Percentiles rank a stretch among this genome's conserved stretches.
Evolutionary conservation across 2,888 invertebrate species (phyloP).

Genomic region (Lissonota sp.): DNA sequence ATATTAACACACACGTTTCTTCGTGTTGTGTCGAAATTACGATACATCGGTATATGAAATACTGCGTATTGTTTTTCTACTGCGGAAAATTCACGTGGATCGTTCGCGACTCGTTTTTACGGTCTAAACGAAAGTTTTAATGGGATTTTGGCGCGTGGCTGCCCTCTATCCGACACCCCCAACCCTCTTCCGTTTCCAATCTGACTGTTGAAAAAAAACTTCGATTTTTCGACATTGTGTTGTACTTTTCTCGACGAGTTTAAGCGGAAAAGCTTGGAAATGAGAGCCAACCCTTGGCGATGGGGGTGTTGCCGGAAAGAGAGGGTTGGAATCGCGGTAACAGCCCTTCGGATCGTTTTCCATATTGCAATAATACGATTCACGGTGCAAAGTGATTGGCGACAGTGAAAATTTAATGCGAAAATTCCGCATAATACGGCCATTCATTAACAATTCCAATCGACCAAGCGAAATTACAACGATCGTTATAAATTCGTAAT

Average conservation of each 20-base stretch:
- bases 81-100: too few species aligned
- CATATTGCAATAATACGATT: background rate
- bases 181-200: too few species aligned
- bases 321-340: background rate
- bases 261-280: slow-evolving; percentile 27
- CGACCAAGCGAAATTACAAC: background rate
- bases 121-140: too few species aligned
- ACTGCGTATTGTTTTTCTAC: too few species aligned
- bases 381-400: background rate
- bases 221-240: slow-evolving; percentile 10
- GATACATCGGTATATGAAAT: too few species aligned
- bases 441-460: background rate
- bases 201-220: background rate
- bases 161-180: too few species aligned
- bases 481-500: background rate
- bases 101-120: too few species aligned
- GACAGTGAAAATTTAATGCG: slow-evolving; percentile 1
- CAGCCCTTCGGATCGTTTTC: slow-evolving; percentile 11
- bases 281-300: slow-evolving; percentile 20
- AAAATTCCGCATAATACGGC: background rate
- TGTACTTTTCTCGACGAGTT: slow-evolving; percentile 10
- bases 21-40: too few species aligned
- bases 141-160: too few species aligned
- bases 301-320: background rate
- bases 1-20: slow-evolving; percentile 26